Base-by-base conservation (phyloP, 2,797 vertebrate species). In the Carapus acus region DNA sequence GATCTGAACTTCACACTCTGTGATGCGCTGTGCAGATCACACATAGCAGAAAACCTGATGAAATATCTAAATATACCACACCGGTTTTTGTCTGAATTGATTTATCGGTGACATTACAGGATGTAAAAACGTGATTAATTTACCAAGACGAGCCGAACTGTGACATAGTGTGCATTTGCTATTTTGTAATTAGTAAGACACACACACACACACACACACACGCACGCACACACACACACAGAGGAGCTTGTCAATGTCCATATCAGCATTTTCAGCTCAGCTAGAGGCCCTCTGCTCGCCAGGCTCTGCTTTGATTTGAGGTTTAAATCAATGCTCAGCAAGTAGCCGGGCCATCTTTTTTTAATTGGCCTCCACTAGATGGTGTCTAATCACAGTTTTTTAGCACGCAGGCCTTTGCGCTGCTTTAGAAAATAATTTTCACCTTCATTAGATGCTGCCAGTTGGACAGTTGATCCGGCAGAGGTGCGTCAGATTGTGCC, bases 321-420 rank as follows among this genome's bases (percentile, higher is more conserved):
- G 42, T 58, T 33, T n/a, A 56, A 47, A 59, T 18, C 19, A 20
- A 44, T 60, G 43, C 56, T 13, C 8, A 38, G 29, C 46, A n/a
- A n/a, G n/a, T n/a, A n/a, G n/a, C n/a, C n/a, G n/a, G n/a, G n/a
- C n/a, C n/a, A n/a, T n/a, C 53, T 67, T 51, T 79, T 71, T 73
- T 71, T 54, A 50, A 67, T 51, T 20, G 66, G 51, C 62, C 50
- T 71, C 85, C 83, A 84, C 83, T 80, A 86, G 85, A 77, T 82
- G 84, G 84, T 75, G 77, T 81, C 62, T 79, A 80, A 78, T 77
- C 82, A 65, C 76, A 67, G 81, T 61, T 60, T 72, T 67, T 54
- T 58, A 21, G 6, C 15, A 19, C 7, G 7, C 68, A 16, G 37
- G 23, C n/a, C 19, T n/a, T 41, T 18, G 9, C 22, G 6, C 37